These are phyloP conservation scores for Pseudochromis fuscus DNA, from an alignment of 2,797 vertebrate genomes.

Conservation along the genomic window DNA sequence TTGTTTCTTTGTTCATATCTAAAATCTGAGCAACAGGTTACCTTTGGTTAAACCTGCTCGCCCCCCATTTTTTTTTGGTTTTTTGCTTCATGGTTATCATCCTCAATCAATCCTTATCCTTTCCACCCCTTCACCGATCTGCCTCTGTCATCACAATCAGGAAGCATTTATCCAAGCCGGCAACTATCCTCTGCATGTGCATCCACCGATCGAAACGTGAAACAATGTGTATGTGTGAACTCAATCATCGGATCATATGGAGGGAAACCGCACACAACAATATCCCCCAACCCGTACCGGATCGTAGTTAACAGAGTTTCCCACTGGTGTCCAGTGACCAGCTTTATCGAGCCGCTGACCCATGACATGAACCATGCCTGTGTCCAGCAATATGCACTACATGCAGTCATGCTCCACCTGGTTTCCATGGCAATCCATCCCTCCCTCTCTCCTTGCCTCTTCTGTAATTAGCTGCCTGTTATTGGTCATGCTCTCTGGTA, in stretches of 20 bases:
- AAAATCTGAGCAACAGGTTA: constrained; percentile 23
- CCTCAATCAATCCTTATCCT: constrained; percentile 16
- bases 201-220: not conserved
- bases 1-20: constrained; percentile 20
- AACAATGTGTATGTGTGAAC: not conserved
- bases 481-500: constrained; percentile 51
- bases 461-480: constrained; percentile 65
- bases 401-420: constrained; percentile 54
- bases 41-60: not conserved
- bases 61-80: not conserved
- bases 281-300: not conserved
- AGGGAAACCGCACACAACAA: constrained; percentile 14
- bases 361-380: constrained; percentile 29
- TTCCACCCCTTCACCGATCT: constrained; percentile 22
- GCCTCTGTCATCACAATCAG: not conserved
- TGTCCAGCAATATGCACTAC: constrained; percentile 11
- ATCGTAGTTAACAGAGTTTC: constrained; percentile 17
- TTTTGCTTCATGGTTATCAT: constrained; percentile 16
- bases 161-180: constrained; percentile 27
- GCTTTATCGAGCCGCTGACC: constrained; percentile 43
- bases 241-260: constrained; percentile 12
- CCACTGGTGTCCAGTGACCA: constrained; percentile 17
- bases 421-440: constrained; percentile 66
- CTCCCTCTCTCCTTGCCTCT: constrained; percentile 24
- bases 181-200: not conserved